Evolutionary conservation across 2,888 invertebrate species (phyloP).

Genomic region (Synanthedon tipuliformis): DNA sequence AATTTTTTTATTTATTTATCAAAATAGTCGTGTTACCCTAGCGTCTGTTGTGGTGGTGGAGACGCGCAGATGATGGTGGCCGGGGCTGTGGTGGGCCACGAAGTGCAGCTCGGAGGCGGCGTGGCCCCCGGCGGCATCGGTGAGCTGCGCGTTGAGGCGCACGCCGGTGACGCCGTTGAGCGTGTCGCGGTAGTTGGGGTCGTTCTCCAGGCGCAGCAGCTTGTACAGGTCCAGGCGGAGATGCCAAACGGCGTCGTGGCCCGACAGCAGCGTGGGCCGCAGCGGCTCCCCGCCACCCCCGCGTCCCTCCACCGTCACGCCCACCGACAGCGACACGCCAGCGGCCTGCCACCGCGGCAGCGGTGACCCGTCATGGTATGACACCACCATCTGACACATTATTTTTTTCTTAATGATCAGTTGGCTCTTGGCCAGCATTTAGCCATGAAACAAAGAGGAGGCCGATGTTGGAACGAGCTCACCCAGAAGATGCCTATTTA

Average conservation of each 20-base stretch:
- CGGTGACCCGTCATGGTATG: constrained; percentile 91
- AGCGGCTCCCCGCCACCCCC: constrained; percentile 72
- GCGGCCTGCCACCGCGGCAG: constrained; percentile 73
- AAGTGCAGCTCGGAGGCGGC: constrained; percentile 78
- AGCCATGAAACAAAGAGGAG: no score
- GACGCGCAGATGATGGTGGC: constrained; percentile 86
- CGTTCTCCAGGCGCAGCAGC: constrained; percentile 70
- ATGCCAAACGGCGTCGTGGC: constrained; percentile 83
- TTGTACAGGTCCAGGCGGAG: constrained; percentile 79
- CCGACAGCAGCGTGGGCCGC: constrained; percentile 73
- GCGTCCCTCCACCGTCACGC: constrained; percentile 71
- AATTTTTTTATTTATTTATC: not conserved
- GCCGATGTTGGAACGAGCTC: no score
- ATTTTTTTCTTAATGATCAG: no score
- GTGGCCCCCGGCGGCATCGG: constrained; percentile 75
- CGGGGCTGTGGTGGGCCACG: constrained; percentile 83
- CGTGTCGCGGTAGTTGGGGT: constrained; percentile 70
- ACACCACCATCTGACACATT: constrained; percentile 78
- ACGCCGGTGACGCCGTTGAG: constrained; percentile 76
- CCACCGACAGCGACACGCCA: constrained; percentile 76
- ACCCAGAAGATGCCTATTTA: no score
- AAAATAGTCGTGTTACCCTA: constrained; percentile 52
- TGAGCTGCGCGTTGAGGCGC: constrained; percentile 75
- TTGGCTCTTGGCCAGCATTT: no score
- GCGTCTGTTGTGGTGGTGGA: constrained; percentile 86